phyloP scores from a whole-genome alignment of 2,113 vertebrate genomes.

The Sminthopsis crassicaudata region DNA sequence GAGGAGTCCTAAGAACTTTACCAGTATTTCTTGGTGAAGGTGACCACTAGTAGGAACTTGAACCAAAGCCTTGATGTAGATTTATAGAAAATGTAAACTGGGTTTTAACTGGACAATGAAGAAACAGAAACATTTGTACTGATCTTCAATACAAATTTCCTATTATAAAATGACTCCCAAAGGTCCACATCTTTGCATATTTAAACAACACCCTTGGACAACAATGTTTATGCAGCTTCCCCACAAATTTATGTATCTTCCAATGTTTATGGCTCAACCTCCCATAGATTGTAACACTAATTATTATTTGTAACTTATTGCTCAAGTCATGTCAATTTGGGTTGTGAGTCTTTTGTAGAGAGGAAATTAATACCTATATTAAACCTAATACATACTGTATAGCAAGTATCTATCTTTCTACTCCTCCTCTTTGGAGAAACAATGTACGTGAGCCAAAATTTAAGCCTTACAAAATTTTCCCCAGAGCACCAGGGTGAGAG shows the following conservation, averaged over 20 bases:
- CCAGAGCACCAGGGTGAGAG: not conserved
- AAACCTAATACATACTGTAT: not conserved
- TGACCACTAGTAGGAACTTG: not conserved
- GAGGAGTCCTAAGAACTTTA: not conserved
- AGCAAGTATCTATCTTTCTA: not conserved
- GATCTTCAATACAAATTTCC: not conserved
- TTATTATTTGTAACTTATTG: not conserved
- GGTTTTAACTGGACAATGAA: not conserved
- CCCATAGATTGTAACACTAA: not conserved
- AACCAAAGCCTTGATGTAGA: not conserved
- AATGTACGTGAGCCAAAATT: not conserved
- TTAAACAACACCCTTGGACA: not conserved
- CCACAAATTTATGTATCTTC: not conserved
- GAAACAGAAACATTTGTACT: not conserved
- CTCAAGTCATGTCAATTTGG: not conserved
- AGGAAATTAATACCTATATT: not conserved
- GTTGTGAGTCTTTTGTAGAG: not conserved
- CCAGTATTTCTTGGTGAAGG: not conserved
- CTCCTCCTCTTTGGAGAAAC: not conserved
- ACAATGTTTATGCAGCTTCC: not conserved
- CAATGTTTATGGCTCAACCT: not conserved
- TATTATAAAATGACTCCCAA: not conserved
- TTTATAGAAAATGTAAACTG: not conserved
- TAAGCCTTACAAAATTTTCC: not conserved
- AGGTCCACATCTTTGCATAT: not conserved